Base-by-base conservation (phyloP, 2,797 vertebrate genomes). In the Borostomias antarcticus region DNA sequence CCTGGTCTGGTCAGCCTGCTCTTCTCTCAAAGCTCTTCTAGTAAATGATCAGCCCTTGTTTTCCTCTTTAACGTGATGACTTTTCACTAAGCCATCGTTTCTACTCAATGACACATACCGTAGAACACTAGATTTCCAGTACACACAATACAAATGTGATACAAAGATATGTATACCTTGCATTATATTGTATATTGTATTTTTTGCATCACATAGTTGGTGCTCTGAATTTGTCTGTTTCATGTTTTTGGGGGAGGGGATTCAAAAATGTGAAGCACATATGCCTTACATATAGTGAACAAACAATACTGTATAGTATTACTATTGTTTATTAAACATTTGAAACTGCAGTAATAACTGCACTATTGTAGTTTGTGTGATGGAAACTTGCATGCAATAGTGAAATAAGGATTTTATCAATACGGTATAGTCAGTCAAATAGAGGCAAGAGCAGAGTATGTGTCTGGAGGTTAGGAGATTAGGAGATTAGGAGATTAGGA, bases 231-330 rank as follows among this genome's bases (percentile, higher is more conserved):
- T 53, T 13, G 25, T 15, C 23, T 53, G n/a, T 15, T 28, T 15
- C 3, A 45, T 45, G n/a, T n/a, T n/a, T n/a, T 45, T 45, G 40
- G 40, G 17, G n/a, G 13, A 45, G n/a, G n/a, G 29, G 53, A 9
- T 56, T 28, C 53, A 56, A 56, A 56, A 56, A 33, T 56, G n/a
- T 56, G 8, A 32, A 56, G 11, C 47, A 32, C 4, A 56, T 56
- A 56, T 56, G 53, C 53, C 7, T 56, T 56, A 29, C 29, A 56
- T 56, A 56, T 56, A 32, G 17, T n/a, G 29, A 19, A 45, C 4
- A 30, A 56, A 33, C 29, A 8, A 28, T 28, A 53, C 17, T 45
- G 40, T 45, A 17, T n/a, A 43, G n/a, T 4, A 15, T 15, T 45
- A 45, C 5, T 45, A 45, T 45, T 45, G 40, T 45, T 45, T 7